phyloP scores from a whole-genome alignment of 2,888 invertebrate species.

The Dyspetes luteomarginatus region DNA sequence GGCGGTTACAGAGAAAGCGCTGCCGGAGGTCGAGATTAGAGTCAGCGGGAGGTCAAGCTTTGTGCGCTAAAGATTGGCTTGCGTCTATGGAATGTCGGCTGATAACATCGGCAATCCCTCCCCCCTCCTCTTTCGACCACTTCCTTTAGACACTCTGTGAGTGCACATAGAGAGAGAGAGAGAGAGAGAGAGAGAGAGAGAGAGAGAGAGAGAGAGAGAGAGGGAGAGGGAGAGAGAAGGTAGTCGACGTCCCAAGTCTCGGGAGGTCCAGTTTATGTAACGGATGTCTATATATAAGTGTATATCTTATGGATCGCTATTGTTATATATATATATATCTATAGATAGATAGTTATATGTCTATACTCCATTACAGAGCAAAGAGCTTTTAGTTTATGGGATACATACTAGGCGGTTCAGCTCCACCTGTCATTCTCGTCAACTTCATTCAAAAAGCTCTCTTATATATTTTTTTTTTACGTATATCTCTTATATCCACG shows the following conservation, averaged over 20 bases:
- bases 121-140: conserved; percentile 42
- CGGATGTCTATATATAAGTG: neutral
- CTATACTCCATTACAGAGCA: neutral
- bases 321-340: neutral
- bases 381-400: conserved; percentile 25
- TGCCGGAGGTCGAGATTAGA: conserved; percentile 54
- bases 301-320: neutral
- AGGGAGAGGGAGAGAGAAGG: conserved; percentile 36
- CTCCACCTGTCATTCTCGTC: conserved; percentile 23
- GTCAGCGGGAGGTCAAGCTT: conserved; percentile 60
- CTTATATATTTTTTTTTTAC: neutral
- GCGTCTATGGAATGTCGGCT: conserved; percentile 62
- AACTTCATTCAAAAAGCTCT: conserved; percentile 3
- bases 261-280: conserved; percentile 1
- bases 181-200: neutral
- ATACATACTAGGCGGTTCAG: conserved; percentile 17
- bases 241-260: too few species aligned
- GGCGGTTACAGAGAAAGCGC: neutral
- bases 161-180: conserved; percentile 19
- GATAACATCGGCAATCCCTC: conserved; percentile 57
- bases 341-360: neutral
- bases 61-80: conserved; percentile 65
- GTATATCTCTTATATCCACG: neutral
- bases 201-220: conserved; percentile 16
- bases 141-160: conserved; percentile 22